phyloP scores from a whole-genome alignment of 1,140 invertebrate species.

The Solenopsis fugax region DNA sequence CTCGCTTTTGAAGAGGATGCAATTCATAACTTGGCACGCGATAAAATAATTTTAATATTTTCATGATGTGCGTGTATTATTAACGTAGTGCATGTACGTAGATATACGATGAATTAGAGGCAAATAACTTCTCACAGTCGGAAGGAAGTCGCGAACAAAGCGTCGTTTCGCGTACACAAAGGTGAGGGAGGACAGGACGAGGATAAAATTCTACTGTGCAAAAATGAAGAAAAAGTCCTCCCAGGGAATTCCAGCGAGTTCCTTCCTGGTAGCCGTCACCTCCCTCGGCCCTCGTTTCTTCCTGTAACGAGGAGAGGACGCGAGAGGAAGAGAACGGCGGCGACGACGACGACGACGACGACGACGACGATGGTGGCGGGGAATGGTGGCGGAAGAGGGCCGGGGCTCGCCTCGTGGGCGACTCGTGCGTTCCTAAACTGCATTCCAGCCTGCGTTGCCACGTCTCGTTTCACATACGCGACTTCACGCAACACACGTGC shows the following conservation, averaged over 20 bases:
- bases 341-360: not conserved
- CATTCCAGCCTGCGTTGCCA: conserved; percentile 81
- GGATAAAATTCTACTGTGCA: conserved; percentile 61
- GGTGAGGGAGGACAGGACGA: conserved; percentile 65
- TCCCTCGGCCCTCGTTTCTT: conserved; percentile 72
- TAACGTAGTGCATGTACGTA: not conserved
- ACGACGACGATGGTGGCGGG: not conserved
- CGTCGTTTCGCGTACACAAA: conserved; percentile 10
- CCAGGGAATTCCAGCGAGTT: conserved; percentile 74
- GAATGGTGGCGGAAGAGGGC: conserved; percentile 40
- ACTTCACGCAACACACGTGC: not conserved
- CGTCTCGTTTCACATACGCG: conserved; percentile 73
- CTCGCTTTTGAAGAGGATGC: not conserved
- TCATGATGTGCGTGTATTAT: conserved; percentile 5
- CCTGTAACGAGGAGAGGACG: conserved; percentile 70
- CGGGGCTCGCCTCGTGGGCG: conserved; percentile 66
- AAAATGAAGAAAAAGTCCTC: conserved; percentile 43
- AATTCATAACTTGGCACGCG: not conserved
- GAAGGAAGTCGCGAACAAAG: conserved; percentile 52
- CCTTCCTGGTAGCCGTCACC: conserved; percentile 80
- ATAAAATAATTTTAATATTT: conserved; percentile 31
- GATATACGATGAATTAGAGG: conserved; percentile 36
- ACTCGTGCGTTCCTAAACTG: conserved; percentile 79
- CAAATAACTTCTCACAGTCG: conserved; percentile 37
- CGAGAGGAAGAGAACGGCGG: conserved; percentile 46